Evolutionary conservation across 2,797 vertebrate genomes (phyloP).

Genomic region (Melanotaenia nigrans): DNA sequence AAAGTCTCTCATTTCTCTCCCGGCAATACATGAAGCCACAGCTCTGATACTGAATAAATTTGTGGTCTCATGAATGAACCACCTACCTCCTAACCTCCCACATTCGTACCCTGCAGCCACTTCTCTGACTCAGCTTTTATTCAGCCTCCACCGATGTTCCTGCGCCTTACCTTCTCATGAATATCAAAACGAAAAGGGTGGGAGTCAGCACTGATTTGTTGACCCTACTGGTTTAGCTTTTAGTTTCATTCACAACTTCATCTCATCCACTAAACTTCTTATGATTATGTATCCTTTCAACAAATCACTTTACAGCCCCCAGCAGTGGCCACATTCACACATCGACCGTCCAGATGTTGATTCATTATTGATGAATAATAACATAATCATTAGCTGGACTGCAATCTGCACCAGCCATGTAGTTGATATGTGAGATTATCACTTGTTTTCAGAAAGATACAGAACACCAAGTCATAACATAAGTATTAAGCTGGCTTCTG

Average conservation of each 20-base stretch:
- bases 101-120: conserved; percentile 65
- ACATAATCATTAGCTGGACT: conserved; percentile 46
- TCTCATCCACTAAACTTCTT: conserved; percentile 29
- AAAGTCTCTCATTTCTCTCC: conserved; percentile 22
- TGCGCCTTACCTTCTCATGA: conserved; percentile 65
- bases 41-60: conserved; percentile 47
- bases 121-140: conserved; percentile 73
- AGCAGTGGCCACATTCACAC: conserved; percentile 17
- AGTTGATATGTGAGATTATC: conserved; percentile 41
- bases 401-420: conserved; percentile 16
- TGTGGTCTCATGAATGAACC: conserved; percentile 67
- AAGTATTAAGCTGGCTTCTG: too few relatives aligned
- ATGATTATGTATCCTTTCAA: conserved; percentile 35
- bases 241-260: conserved; percentile 40
- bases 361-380: conserved; percentile 67
- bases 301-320: conserved; percentile 44
- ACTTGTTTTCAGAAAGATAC: conserved; percentile 22
- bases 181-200: conserved; percentile 57
- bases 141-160: conserved; percentile 63
- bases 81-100: conserved; percentile 66
- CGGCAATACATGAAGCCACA: conserved; percentile 39
- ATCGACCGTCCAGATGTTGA: conserved; percentile 62
- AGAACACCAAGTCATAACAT: too few relatives aligned
- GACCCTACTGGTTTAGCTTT: background rate
- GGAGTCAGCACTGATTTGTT: conserved; percentile 48